These are phyloP conservation scores for Drosophila cracens DNA, from an alignment of 2,888 invertebrate species.

Conservation along the genomic window DNA sequence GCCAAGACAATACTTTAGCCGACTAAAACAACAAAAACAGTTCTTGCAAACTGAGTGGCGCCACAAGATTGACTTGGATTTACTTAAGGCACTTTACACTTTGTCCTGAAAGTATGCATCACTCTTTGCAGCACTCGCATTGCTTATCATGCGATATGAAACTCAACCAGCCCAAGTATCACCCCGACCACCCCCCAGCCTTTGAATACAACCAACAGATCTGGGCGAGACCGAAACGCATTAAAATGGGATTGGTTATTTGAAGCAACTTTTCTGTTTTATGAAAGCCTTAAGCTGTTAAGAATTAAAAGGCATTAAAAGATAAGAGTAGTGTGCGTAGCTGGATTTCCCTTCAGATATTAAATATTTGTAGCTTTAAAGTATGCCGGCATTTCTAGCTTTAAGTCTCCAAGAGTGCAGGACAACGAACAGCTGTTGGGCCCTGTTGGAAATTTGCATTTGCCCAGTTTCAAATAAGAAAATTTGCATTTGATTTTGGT, in stretches of 20 bases:
- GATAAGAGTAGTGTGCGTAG: not conserved
- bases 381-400: not conserved
- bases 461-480: conserved; percentile 9
- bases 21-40: conserved; percentile 12
- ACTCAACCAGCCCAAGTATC: not conserved
- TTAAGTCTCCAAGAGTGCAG: no score
- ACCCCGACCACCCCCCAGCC: not conserved
- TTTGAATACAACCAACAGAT: not conserved
- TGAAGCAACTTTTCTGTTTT: not conserved
- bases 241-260: not conserved
- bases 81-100: conserved; percentile 14
- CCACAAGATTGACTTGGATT: conserved; percentile 19
- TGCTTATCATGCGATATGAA: not conserved
- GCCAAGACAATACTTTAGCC: conserved; percentile 66
- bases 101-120: conserved; percentile 58
- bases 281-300: not conserved
- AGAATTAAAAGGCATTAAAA: not conserved
- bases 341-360: not conserved
- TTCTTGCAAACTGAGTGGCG: conserved; percentile 21
- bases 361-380: not conserved
- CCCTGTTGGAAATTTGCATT: conserved; percentile 9
- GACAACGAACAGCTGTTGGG: conserved; percentile 9
- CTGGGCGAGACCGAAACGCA: not conserved
- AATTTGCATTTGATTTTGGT: conserved; percentile 23
- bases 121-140: conserved; percentile 13